Evolutionary conservation across 1,140 invertebrate genomes (phyloP).

Genomic region (Drosophila takahashii): DNA sequence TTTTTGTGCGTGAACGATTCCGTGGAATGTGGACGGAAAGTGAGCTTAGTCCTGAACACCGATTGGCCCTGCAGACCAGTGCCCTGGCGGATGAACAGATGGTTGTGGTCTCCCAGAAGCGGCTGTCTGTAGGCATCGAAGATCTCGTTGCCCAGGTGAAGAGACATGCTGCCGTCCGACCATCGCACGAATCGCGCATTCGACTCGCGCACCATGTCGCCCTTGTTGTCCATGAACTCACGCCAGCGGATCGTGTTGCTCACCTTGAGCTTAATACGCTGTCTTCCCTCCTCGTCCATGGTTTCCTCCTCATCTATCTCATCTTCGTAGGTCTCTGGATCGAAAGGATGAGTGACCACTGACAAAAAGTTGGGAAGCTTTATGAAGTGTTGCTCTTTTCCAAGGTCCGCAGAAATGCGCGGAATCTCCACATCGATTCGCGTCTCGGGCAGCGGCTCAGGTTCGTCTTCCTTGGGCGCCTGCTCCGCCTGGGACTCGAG

Average conservation of each 20-base stretch:
- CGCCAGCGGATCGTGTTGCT: slow-evolving; percentile 99
- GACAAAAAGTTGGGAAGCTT: slow-evolving; percentile 97
- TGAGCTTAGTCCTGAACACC: slow-evolving; percentile 97
- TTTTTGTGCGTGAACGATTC: slow-evolving; percentile 99
- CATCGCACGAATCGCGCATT: slow-evolving; percentile 98
- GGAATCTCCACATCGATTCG: slow-evolving; percentile 98
- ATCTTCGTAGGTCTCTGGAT: slow-evolving; percentile 98
- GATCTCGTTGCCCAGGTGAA: slow-evolving; percentile 98
- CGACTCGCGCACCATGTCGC: slow-evolving; percentile 94
- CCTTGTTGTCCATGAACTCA: slow-evolving; percentile 93
- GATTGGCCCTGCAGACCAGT: slow-evolving; percentile 99
- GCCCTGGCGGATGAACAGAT: slow-evolving; percentile 98
- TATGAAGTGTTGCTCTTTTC: slow-evolving; percentile 96
- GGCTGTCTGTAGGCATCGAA: slow-evolving; percentile 99
- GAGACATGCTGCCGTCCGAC: slow-evolving; percentile 99
- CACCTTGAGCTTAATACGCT: slow-evolving; percentile 95
- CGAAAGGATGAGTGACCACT: slow-evolving; percentile 97
- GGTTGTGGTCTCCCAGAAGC: slow-evolving; percentile 95
- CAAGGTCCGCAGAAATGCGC: slow-evolving; percentile 96
- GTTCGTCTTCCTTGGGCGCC: slow-evolving; percentile 87
- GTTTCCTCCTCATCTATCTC: slow-evolving; percentile 99
- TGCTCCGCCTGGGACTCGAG: slow-evolving; percentile 51
- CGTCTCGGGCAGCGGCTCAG: slow-evolving; percentile 94
- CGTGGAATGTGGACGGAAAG: slow-evolving; percentile 98
- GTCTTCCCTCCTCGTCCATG: slow-evolving; percentile 98